Evolutionary conservation across 1,140 invertebrate species (phyloP).

Genomic region (Brachionus rotundiformis): DNA sequence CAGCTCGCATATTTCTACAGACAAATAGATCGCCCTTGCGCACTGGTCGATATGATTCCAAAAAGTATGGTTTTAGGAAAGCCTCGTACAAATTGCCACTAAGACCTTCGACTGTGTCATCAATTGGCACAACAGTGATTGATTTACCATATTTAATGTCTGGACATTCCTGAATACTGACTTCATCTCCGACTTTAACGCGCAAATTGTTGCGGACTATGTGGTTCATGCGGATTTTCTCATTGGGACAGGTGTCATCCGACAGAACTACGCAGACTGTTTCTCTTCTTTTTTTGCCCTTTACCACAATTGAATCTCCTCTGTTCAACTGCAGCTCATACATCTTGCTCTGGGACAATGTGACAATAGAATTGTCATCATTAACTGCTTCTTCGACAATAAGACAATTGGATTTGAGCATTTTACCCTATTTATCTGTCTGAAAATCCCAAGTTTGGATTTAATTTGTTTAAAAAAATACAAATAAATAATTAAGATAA

Average conservation of each 20-base stretch:
- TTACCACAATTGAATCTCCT: constrained; percentile 92
- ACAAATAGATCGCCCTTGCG: constrained; percentile 97
- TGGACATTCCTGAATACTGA: constrained; percentile 77
- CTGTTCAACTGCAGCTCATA: constrained; percentile 95
- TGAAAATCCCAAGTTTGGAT: too few species aligned
- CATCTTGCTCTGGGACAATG: constrained; percentile 81
- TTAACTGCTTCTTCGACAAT: constrained; percentile 95
- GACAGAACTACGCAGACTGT: constrained; percentile 97
- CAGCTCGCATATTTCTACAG: constrained; percentile 94
- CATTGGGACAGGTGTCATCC: constrained; percentile 90
- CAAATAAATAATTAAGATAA: too few species aligned
- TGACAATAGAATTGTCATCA: constrained; percentile 72
- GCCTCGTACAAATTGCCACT: constrained; percentile 97
- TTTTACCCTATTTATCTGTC: too few species aligned
- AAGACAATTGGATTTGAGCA: constrained; percentile 92
- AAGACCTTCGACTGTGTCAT: constrained; percentile 96
- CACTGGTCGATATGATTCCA: constrained; percentile 98
- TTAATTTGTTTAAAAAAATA: too few species aligned
- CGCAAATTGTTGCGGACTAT: constrained; percentile 94
- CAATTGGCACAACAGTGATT: constrained; percentile 96
- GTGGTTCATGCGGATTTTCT: constrained; percentile 97
- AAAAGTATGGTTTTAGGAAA: constrained; percentile 96
- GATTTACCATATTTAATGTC: constrained; percentile 98
- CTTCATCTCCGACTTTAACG: constrained; percentile 90
- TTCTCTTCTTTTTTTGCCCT: constrained; percentile 95